Base-by-base conservation (phyloP, 1,140 invertebrate species). In the Drosophila tropicalis region DNA sequence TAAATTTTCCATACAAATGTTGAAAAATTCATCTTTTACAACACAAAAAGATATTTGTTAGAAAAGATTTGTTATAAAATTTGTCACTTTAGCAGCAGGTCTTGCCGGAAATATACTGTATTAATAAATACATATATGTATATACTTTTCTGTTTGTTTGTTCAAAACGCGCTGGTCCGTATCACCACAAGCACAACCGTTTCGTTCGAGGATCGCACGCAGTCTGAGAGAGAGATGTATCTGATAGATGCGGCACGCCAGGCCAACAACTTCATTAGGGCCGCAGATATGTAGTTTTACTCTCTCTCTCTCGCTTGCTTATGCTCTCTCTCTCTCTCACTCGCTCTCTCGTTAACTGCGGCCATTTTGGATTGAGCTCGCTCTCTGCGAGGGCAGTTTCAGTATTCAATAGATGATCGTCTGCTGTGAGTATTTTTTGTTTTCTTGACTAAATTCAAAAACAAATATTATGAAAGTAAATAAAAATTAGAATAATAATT, bases 161-260 rank as follows among this genome's bases (percentile, higher is more conserved):
- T 40, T 51, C 44, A 51, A 51, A 22, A 22, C 80, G 75, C 72
- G 70, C 57, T 51, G n/a, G 17, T 69, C 70, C 69, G 68, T 71
- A 60, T 19, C 70, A 76, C n/a, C n/a, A n/a, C n/a, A n/a, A n/a
- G n/a, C 72, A 89, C 83, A 87, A 87, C 83, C 83, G 84, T 89
- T 89, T 83, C 76, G 84, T 87, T 87, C 60, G 84, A 89, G 76
- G 83, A 86, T 86, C 82, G 82, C 82, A 79, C 76, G 84, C 79
- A 79, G 71, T 86, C 76, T 86, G 82, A 83, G 83, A 89, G 84
- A 83, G n/a, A n/a, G n/a, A 87, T 87, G 60, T 66, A 76, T 75
- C 67, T 66, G 61, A 64, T 64, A 78, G 71, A 82, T 25, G 22
- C 22, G 22, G 22, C 22, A 25, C 22, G 22, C 22, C 22, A 25